Conservation (phyloP, 2,113 vertebrate species). For the Tragelaphus scriptus region DNA sequence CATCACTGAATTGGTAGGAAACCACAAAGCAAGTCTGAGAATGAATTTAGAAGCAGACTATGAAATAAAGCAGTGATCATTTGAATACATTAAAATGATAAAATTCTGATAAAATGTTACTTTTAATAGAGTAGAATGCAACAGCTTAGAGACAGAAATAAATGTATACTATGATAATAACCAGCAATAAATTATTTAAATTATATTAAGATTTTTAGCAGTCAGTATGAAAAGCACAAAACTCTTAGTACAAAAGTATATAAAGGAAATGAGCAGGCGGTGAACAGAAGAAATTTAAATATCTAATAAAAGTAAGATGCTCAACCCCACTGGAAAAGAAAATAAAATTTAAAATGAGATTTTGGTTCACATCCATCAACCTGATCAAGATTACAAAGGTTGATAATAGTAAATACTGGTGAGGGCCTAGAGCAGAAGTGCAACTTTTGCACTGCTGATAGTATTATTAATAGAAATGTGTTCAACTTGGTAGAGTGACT, state of each 20-base stretch:
- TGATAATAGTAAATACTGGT: neutral
- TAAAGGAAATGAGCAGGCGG: neutral
- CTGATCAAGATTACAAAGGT: neutral
- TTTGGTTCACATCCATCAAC: neutral
- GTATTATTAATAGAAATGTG: neutral
- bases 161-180: neutral
- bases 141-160: neutral
- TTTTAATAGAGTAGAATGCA: neutral
- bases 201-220: neutral
- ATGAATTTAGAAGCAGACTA: neutral
- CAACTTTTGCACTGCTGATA: neutral
- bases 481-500: neutral
- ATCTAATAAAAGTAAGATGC: neutral
- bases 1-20: neutral
- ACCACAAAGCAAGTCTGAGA: neutral
- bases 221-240: neutral
- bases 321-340: neutral
- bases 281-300: neutral
- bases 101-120: neutral
- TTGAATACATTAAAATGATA: neutral
- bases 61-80: neutral
- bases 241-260: neutral
- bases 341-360: constrained; percentile 22
- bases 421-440: neutral
- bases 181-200: neutral